Base-by-base conservation (phyloP, 2,797 vertebrate species). In the Crocidura indochinensis region DNA sequence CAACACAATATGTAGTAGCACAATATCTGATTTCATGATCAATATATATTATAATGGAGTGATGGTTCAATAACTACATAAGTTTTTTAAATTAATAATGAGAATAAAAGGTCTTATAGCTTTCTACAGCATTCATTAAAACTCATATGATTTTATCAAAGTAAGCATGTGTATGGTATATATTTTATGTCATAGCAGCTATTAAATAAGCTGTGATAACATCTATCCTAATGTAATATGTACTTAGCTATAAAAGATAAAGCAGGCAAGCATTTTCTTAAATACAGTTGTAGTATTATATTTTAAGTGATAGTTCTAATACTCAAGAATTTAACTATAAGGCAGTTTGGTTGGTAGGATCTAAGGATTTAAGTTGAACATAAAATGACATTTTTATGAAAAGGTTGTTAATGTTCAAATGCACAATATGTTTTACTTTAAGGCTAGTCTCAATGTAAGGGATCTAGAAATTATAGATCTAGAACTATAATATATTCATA, bases 61-160 rank as follows among this genome's bases (percentile, higher is more conserved):
- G 72, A 67, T 62, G 27, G 51, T 60, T 60, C 62, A 62, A 31
- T 79, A 19, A 65, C 31, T 67, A 1, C 26, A 53, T 53, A 78
- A 14, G 22, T 69, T 95, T 10, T 3, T 73, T 46, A 90, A 82
- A 80, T 76, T 27, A 26, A 82, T 81, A 49, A 64, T 85, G 56
- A 53, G 20, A 81, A 87, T 47, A 77, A 94, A 49, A 74, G 26
- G 2, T 24, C 29, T 75, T 67, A 14, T 56, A 9, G 72, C 67
- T 64, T 71, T 72, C 38, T 49, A 0, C 88, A 47, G 2, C 9
- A 60, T 10, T 87, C 67, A 19, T 24, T 87, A 72, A 62, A 87
- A 44, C 83, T 77, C 69, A 73, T 6, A 56, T 68, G 27, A 60
- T 62, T 90, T 92, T 87, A 89, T 92, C 60, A 78, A 6, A 81